Percentiles rank a stretch among this genome's conserved stretches.
These are phyloP conservation scores for Oncorhynchus keta DNA, from an alignment of 2,113 vertebrate species.

Conservation along the genomic window DNA sequence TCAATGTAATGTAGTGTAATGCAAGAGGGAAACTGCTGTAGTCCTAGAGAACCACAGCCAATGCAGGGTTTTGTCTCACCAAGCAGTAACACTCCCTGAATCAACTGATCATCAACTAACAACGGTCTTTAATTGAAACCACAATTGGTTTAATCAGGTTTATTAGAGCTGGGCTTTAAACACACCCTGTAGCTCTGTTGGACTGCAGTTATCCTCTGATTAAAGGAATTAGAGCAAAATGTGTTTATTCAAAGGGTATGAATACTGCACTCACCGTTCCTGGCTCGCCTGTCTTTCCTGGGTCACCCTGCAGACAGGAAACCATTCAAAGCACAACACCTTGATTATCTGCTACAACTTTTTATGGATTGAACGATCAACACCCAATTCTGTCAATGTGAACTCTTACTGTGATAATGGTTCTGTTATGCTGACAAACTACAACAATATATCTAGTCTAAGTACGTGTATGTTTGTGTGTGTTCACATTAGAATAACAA, in stretches of 20 bases:
- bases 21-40: too few relatives aligned
- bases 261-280: constrained; percentile 58
- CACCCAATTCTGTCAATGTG: too few relatives aligned
- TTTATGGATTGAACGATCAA: not conserved
- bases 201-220: not conserved
- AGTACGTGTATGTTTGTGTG: not conserved
- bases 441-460: not conserved
- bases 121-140: not conserved
- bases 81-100: too few relatives aligned
- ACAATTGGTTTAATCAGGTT: not conserved
- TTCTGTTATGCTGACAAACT: not conserved
- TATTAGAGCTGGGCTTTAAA: not conserved
- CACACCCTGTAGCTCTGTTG: not conserved
- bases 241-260: not conserved
- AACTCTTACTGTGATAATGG: not conserved
- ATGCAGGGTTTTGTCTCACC: too few relatives aligned
- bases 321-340: constrained; percentile 5
- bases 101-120: not conserved
- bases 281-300: constrained; percentile 67
- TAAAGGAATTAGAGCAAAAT: not conserved
- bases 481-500: not conserved
- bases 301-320: constrained; percentile 66
- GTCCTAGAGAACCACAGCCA: too few relatives aligned
- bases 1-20: too few relatives aligned
- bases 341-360: not conserved